Base-by-base conservation (phyloP, 2,888 invertebrate species). In the Melikaiella ostensackeni region DNA sequence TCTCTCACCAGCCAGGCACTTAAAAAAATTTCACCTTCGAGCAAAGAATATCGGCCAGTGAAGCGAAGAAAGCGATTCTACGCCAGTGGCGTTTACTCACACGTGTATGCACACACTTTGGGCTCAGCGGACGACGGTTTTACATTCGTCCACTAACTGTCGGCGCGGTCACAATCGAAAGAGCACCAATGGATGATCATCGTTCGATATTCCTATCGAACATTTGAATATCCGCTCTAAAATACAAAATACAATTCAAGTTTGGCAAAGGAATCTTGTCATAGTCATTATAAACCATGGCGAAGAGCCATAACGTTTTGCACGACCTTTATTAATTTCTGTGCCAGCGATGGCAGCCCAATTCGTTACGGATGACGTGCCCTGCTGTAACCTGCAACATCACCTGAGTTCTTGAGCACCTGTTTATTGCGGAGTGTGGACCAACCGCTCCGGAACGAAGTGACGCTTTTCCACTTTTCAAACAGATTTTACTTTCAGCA, bases 61-160 rank as follows among this genome's bases (percentile, higher is more conserved):
- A 16, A 27, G 27, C 59, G 57, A 57, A 57, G 64, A 64, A n/a
- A 64, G 21, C 27, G 27, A 70, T 70, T 46, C 46, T 46, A 46
- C 46, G 70, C 70, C 70, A 70, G 46, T 70, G 70, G 33, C 35
- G 2, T 33, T 30, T 21, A 74, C 66, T 35, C 46, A 55, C 66
- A 38, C 70, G 76, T 66, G 42, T 75, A 30, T 70, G 64, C 77
- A 66, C 24, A 75, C 79, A 66, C 33, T 74, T 78, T 66, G 74
- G 64, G 76, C 80, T 74, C 42, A 64, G 66, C 80, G 66, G 80
- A 80, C 79, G 75, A 76, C 79, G 77, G 64, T 75, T 59, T 59
- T 70, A 78, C 78, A 80, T 80, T 83, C 81, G 81, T 76, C 77
- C 77, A 80, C 81, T 79, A 83, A 82, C 82, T 80, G 79, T 78